Evolutionary conservation across 2,888 invertebrate species (phyloP).

Genomic region (Hemaris fuciformis): DNA sequence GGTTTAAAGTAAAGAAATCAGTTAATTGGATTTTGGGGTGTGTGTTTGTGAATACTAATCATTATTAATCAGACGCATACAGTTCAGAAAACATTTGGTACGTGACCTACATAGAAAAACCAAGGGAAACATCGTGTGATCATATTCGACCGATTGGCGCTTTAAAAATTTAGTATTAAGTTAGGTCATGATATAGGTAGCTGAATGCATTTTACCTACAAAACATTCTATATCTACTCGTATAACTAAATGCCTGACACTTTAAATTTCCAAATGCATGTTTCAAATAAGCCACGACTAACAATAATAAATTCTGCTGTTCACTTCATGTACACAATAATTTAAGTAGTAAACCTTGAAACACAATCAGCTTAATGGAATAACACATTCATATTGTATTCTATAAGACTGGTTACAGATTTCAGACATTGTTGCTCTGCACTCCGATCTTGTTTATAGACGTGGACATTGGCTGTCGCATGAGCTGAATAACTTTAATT

Average conservation of each 20-base stretch:
- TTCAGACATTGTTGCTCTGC: constrained; percentile 39
- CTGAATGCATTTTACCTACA: too few species aligned
- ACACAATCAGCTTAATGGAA: constrained; percentile 30
- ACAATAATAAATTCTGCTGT: neutral
- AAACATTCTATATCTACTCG: too few species aligned
- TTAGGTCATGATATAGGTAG: too few species aligned
- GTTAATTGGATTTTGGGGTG: neutral
- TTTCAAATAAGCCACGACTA: neutral
- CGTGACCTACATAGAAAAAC: neutral
- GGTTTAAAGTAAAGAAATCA: neutral
- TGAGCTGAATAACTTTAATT: constrained; percentile 55
- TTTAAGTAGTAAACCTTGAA: constrained; percentile 13
- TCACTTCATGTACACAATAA: neutral
- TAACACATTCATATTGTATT: constrained; percentile 14
- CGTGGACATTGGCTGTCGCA: constrained; percentile 34
- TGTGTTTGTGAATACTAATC: neutral
- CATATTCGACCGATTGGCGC: neutral
- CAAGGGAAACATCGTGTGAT: neutral
- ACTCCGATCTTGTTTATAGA: constrained; percentile 44
- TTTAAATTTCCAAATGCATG: neutral
- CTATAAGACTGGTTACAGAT: constrained; percentile 19
- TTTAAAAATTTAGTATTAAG: neutral
- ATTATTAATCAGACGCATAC: neutral
- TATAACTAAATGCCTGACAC: neutral
- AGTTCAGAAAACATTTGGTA: neutral